These are phyloP conservation scores for Nymphalis c-album DNA, from an alignment of 2,888 invertebrate genomes.

Conservation along the genomic window DNA sequence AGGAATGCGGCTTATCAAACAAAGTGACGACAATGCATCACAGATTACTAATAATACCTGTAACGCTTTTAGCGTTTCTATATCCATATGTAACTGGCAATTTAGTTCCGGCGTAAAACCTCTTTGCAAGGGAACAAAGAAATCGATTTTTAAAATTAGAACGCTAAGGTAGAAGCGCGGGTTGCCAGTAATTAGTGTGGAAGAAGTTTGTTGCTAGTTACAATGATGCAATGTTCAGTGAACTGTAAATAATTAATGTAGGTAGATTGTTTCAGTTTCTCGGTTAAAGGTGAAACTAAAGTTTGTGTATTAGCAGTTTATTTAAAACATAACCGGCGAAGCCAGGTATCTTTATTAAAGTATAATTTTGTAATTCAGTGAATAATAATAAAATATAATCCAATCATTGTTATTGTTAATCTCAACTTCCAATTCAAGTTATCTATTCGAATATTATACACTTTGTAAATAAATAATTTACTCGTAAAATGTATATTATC, in stretches of 20 bases:
- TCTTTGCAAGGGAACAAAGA: conserved; percentile 29
- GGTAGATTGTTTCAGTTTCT: conserved; percentile 43
- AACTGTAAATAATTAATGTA: conserved; percentile 52
- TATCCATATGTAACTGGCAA: conserved; percentile 43
- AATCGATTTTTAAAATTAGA: conserved; percentile 47
- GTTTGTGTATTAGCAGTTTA: conserved; percentile 23
- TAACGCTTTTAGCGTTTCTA: conserved; percentile 51
- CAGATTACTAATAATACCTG: conserved; percentile 50
- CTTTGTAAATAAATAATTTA: conserved; percentile 30
- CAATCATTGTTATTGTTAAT: conserved; percentile 6
- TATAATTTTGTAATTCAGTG: conserved; percentile 3
- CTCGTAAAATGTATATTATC: conserved; percentile 5
- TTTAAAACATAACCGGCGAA: conserved; percentile 12
- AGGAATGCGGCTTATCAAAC: conserved; percentile 61
- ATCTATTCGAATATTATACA: conserved; percentile 20
- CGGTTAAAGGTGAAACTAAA: conserved; percentile 37
- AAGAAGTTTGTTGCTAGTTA: conserved; percentile 42
- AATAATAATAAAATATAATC: neutral
- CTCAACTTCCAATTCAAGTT: conserved; percentile 12
- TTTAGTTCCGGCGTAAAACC: conserved; percentile 50
- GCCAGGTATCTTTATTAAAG: neutral
- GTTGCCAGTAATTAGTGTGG: conserved; percentile 44
- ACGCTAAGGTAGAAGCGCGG: conserved; percentile 38
- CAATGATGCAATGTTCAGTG: conserved; percentile 44
- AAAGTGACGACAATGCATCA: conserved; percentile 45